Base-by-base conservation (phyloP, 2,113 vertebrate genomes). In the Nothoprocta perdicaria region DNA sequence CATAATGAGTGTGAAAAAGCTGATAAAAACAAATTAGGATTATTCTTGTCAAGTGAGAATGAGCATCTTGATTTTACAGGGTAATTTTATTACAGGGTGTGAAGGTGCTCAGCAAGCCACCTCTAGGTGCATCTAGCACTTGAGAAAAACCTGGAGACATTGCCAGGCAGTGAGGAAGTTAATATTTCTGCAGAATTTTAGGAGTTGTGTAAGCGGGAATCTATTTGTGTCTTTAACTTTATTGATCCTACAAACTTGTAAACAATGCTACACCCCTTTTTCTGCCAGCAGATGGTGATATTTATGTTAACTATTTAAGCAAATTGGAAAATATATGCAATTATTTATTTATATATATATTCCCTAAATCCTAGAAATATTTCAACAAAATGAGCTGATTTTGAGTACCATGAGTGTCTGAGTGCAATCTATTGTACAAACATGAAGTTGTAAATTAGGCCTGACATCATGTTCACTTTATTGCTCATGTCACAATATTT, bases 201-300 rank as follows among this genome's bases (percentile, higher is more conserved):
- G 65, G 80, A 79, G 12, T 40, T 72, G 5, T 84, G 43, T 90
- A 76, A 93, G 11, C n/a, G 65, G 35, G 69, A 88, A 92, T 90
- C 66, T 77, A 53, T 81, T 92, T 93, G 10, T 29, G 8, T 88
- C 65, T 84, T 91, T 90, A 40, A 65, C 40, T 86, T 86, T 91
- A 90, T 95, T 95, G 66, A 90, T 92, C 55, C 73, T 86, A 69
- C 66, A 79, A 24, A 52, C 40, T 91, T 58, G n/a, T 68, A 57
- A 94, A 73, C 17, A 22, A 9, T 65, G 29, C 45, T 88, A 27
- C 27, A 3, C 86, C 43, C 88, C 93, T 93, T 86, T 31, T 92
- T 90, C 86, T 82, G 53, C 69, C 89, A 94, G 94, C 87, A 96
- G 91, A 80, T 94, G 91, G 94, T 93, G 94, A 91, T 95, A 84